phyloP scores from a whole-genome alignment of 2,113 vertebrate genomes.

The Psittacara wagleri region DNA sequence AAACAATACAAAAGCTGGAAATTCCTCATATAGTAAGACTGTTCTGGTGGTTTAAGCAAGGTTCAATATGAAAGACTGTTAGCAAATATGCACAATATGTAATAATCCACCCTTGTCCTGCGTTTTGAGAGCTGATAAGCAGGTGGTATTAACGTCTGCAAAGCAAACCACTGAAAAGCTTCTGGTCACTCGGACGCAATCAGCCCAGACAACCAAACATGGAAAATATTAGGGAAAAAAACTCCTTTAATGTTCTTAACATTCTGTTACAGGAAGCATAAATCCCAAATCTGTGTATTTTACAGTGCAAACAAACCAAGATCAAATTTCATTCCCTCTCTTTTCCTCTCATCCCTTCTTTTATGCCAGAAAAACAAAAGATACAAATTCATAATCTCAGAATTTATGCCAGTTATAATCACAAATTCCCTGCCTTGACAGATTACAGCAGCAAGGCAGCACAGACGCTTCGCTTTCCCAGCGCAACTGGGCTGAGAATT shows the following conservation, averaged over 20 bases:
- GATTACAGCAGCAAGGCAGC: slow-evolving; percentile 23
- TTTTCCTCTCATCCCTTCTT: not conserved
- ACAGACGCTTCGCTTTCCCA: slow-evolving; percentile 36
- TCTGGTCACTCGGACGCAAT: not conserved
- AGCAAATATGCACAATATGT: not conserved
- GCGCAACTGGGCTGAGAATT: slow-evolving; percentile 27
- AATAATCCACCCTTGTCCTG: not conserved
- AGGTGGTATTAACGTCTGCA: not conserved
- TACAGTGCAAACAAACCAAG: not conserved
- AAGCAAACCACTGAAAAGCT: not conserved
- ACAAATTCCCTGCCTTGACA: slow-evolving; percentile 4
- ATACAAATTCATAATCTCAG: not conserved
- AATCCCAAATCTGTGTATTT: not conserved
- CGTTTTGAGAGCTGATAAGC: not conserved
- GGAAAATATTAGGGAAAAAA: not conserved
- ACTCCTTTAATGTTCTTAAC: not conserved
- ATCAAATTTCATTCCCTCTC: not conserved
- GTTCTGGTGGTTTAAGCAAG: not conserved
- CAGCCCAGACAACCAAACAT: not conserved
- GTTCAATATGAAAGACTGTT: not conserved
- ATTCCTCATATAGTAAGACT: not conserved
- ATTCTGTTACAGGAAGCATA: not conserved
- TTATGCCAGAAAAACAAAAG: not conserved
- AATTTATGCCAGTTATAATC: not conserved
- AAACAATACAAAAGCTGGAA: not conserved